Conservation (phyloP, 2,113 vertebrate species). For the Pogonocichla stellata region DNA sequence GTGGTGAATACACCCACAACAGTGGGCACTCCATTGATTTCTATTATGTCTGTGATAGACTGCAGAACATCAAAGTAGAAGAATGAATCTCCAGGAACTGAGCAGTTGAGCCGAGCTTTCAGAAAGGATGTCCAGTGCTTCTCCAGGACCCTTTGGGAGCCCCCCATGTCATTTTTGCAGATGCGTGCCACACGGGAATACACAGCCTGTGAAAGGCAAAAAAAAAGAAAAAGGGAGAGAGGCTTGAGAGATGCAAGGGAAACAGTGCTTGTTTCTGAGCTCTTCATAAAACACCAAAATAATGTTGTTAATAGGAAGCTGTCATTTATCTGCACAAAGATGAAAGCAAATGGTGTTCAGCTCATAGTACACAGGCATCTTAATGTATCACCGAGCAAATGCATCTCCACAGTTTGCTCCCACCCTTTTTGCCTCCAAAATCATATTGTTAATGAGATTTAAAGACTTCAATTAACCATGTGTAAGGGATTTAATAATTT, state of each 20-base stretch:
- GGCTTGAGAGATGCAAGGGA: conserved; percentile 47
- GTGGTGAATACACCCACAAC: conserved; percentile 97
- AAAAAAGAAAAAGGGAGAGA: neutral
- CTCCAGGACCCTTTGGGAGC: conserved; percentile 96
- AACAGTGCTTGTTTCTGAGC: conserved; percentile 10
- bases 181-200: conserved; percentile 97
- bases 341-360: conserved; percentile 9
- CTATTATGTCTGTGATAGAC: conserved; percentile 93
- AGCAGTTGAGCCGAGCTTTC: conserved; percentile 96
- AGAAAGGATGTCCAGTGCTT: conserved; percentile 99
- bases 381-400: conserved; percentile 16
- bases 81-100: conserved; percentile 95
- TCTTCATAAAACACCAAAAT: neutral
- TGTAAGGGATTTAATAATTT: conserved; percentile 84
- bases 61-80: conserved; percentile 99
- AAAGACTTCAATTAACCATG: conserved; percentile 73
- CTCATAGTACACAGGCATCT: neutral
- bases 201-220: conserved; percentile 79
- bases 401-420: neutral
- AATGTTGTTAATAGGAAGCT: conserved; percentile 15
- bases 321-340: conserved; percentile 1
- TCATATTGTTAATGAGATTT: conserved; percentile 48
- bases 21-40: conserved; percentile 87
- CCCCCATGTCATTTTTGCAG: conserved; percentile 97
- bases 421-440: neutral